Evolutionary conservation across 2,113 vertebrate genomes (phyloP).

Genomic region (Tinamus guttatus): DNA sequence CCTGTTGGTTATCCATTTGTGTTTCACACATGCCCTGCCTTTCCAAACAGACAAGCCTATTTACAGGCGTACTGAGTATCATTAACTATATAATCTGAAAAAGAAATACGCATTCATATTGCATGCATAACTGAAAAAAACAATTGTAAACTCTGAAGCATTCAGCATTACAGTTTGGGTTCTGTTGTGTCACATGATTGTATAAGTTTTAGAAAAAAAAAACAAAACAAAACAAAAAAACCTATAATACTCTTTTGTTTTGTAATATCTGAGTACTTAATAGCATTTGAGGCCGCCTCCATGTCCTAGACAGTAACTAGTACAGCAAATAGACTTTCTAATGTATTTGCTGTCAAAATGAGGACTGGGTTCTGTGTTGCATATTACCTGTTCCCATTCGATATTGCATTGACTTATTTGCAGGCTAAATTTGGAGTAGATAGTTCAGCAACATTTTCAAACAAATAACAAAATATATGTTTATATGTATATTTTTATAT

Average conservation of each 20-base stretch:
- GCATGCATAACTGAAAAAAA: conserved; percentile 32
- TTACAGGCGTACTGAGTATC: conserved; percentile 54
- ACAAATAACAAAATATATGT: background rate
- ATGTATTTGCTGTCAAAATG: background rate
- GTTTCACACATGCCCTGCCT: conserved; percentile 44
- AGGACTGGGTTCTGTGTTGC: background rate
- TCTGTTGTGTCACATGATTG: background rate
- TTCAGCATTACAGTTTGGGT: conserved; percentile 33
- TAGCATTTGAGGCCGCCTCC: background rate
- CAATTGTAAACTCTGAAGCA: conserved; percentile 42
- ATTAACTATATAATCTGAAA: conserved; percentile 28
- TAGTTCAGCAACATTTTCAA: background rate
- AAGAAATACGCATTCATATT: conserved; percentile 59
- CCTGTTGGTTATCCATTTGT: conserved; percentile 35
- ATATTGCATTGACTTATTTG: background rate
- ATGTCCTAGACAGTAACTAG: background rate
- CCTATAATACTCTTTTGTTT: background rate
- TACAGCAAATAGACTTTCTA: background rate
- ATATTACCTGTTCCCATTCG: background rate
- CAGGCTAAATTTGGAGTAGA: background rate
- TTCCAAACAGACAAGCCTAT: conserved; percentile 31
- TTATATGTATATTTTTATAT: background rate
- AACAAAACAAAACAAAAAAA: background rate
- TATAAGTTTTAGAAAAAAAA: conserved; percentile 51
- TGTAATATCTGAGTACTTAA: background rate